Evolutionary conservation across 2,888 invertebrate genomes (phyloP).

Genomic region (Masnerella sp.): DNA sequence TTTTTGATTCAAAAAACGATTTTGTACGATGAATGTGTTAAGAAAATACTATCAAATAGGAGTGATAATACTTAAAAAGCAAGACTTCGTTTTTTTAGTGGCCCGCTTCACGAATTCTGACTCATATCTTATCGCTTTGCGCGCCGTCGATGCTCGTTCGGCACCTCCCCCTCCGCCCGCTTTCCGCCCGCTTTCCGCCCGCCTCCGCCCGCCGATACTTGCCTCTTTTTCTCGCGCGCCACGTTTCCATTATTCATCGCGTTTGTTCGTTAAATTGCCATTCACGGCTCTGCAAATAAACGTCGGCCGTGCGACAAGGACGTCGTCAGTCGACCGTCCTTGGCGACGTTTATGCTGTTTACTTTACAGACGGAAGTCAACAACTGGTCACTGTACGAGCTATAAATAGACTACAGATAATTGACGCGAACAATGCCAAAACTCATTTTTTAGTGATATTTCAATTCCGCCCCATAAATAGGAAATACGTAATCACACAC

Average conservation of each 20-base stretch:
- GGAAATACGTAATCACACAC: no score
- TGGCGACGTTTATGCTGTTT: background rate
- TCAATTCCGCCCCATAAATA: no score
- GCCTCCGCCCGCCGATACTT: constrained; percentile 8
- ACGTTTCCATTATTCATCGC: constrained; percentile 35
- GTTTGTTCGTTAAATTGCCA: constrained; percentile 30
- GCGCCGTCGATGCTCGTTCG: constrained; percentile 58
- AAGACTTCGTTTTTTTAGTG: no score
- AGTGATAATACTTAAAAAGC: no score
- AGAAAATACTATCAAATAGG: no score
- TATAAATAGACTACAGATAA: no score
- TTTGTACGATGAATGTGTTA: no score
- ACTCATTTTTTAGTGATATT: no score
- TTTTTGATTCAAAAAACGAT: no score
- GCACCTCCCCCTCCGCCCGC: constrained; percentile 1
- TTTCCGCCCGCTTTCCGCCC: constrained; percentile 14
- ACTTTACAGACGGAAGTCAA: background rate
- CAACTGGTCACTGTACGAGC: no score
- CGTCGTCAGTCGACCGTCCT: background rate
- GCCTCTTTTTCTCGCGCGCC: constrained; percentile 14
- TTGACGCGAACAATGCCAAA: no score
- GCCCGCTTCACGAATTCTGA: no score
- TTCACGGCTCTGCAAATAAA: constrained; percentile 13
- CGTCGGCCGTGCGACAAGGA: constrained; percentile 4
- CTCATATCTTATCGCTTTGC: constrained; percentile 65